phyloP scores from a whole-genome alignment of 1,140 invertebrate species.

The Aphaenogaster ashmeadi region DNA sequence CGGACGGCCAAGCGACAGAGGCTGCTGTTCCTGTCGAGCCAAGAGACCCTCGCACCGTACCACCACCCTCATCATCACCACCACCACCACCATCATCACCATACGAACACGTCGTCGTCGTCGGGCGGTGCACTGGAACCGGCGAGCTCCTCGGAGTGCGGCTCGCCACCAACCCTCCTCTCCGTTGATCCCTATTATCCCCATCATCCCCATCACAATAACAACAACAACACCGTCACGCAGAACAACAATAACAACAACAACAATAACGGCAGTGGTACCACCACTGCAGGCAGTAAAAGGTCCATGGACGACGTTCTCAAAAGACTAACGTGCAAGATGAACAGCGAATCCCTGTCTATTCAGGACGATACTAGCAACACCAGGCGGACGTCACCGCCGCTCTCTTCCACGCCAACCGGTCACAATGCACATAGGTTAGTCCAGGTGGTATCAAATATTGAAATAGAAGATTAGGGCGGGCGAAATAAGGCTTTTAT shows the following conservation, averaged over 20 bases:
- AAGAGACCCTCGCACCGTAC: constrained; percentile 75
- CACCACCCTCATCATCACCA: constrained; percentile 76
- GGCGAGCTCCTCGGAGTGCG: constrained; percentile 91
- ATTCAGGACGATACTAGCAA: constrained; percentile 81
- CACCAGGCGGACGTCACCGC: constrained; percentile 88
- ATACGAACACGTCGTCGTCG: constrained; percentile 79
- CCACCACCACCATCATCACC: constrained; percentile 77
- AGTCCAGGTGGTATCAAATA: constrained; percentile 56
- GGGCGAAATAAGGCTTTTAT: too few species aligned
- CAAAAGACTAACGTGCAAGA: constrained; percentile 94
- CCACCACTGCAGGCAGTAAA: constrained; percentile 85
- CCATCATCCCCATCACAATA: constrained; percentile 87
- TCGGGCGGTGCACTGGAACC: constrained; percentile 83
- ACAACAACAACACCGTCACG: constrained; percentile 86
- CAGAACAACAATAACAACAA: constrained; percentile 86
- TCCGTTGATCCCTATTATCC: constrained; percentile 81
- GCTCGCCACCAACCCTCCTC: constrained; percentile 89
- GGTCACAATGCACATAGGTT: constrained; percentile 85
- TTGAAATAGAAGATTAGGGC: not conserved
- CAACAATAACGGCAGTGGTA: constrained; percentile 80
- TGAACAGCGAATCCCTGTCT: constrained; percentile 87
- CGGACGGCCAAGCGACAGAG: constrained; percentile 81
- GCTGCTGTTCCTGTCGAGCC: constrained; percentile 77
- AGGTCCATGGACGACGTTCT: constrained; percentile 95
- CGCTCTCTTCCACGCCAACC: constrained; percentile 89